Base-by-base conservation (phyloP, 1,140 invertebrate species). In the Aricia agestis region DNA sequence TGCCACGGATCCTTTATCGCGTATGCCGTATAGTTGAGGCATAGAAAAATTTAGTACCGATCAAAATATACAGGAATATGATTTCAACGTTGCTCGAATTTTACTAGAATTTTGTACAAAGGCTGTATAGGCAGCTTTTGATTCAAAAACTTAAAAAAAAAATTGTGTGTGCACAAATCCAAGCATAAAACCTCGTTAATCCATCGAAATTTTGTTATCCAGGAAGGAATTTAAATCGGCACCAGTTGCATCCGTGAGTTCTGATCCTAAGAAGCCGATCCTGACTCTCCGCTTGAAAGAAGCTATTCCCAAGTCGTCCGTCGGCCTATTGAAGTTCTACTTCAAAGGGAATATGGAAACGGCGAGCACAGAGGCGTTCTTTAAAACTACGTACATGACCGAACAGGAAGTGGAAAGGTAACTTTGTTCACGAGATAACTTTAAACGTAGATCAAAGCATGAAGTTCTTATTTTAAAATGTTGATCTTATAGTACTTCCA, bases 331-430 rank as follows among this genome's bases (percentile, higher is more conserved):
- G 6, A 90, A 93, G 68, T 91, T 95, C 19, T 87, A 81, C 2
- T 96, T 94, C 76, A 86, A 89, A 31, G 95, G 94, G 15, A 92
- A 90, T 61, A 82, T 95, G 69, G 93, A 92, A 75, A 93, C 92
- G 5, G 90, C 91, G 3, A 91, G 82, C 1, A 92, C 92, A 0
- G 93, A 94, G 68, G 95, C 93, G 0, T 87, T 96, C 15, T 95
- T 95, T 76, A 93, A 92, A 77, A 93, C 93, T 67, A 89, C 87
- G 19, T 95, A 95, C 74, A 81, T 82, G 0, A 93, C 94, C 67
- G 78, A 84, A 1, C 89, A 87, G 0, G 92, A 93, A 17, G 82
- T 91, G 11, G 85, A 92, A 80, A 89, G 75, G 93, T 94, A 86
- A 93, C 89, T 36, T 10, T 11, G 41, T 3, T 36, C 36, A 36